Evolutionary conservation across 2,113 vertebrate genomes (phyloP).

Genomic region (Anolis sagrei): DNA sequence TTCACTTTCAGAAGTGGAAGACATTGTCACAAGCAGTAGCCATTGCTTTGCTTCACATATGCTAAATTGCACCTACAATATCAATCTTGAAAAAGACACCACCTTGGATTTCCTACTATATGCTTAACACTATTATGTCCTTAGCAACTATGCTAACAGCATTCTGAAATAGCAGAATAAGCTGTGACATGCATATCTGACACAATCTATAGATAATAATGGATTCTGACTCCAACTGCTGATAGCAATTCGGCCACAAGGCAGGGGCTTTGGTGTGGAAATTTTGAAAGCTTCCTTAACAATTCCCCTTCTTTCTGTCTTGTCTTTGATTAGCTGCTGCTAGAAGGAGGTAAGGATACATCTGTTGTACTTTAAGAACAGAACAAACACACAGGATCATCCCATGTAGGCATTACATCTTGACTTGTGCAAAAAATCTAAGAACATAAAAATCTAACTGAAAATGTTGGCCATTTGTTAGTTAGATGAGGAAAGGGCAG

Average conservation of each 20-base stretch:
- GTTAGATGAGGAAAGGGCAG: not conserved
- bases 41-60: not conserved
- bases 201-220: not conserved
- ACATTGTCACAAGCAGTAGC: slow-evolving; percentile 5
- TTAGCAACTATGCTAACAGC: not conserved
- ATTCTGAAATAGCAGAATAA: not conserved
- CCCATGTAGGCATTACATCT: too few relatives aligned
- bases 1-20: slow-evolving; percentile 8
- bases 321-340: not conserved
- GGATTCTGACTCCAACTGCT: not conserved
- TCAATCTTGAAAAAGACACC: not conserved
- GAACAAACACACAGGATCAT: not conserved
- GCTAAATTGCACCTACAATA: not conserved
- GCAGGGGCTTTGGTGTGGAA: not conserved
- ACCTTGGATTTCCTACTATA: not conserved
- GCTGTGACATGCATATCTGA: not conserved
- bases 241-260: not conserved
- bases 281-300: not conserved
- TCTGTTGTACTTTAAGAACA: not conserved
- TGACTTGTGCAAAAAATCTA: not conserved
- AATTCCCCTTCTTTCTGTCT: not conserved
- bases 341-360: not conserved
- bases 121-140: not conserved
- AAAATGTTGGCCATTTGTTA: not conserved
- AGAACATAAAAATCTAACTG: not conserved